Conservation (phyloP, 2,113 vertebrate species). For the Nerophis ophidion region DNA sequence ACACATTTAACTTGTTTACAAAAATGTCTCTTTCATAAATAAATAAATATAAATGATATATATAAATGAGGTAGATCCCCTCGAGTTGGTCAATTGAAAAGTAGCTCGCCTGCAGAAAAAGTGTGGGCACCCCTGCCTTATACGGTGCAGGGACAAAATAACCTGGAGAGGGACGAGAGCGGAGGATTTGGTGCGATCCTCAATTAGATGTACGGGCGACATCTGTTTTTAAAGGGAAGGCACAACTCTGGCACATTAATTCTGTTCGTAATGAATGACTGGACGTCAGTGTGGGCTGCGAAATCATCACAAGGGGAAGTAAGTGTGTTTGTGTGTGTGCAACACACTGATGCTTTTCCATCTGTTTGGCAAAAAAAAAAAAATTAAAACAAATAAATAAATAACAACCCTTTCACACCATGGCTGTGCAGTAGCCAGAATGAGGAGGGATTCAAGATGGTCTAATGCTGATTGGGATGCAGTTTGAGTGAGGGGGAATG, state of each 20-base stretch:
- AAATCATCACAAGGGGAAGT: constrained; percentile 60
- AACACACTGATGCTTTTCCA: constrained; percentile 68
- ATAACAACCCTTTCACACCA: constrained; percentile 29
- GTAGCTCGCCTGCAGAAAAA: too few relatives aligned
- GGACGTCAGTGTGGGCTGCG: constrained; percentile 62
- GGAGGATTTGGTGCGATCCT: constrained; percentile 55
- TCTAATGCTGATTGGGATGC: constrained; percentile 67
- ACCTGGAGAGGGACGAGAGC: constrained; percentile 44
- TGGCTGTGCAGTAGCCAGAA: constrained; percentile 53
- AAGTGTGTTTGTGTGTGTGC: constrained; percentile 55
- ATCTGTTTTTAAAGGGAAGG: constrained; percentile 69
- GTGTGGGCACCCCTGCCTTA: too few relatives aligned
- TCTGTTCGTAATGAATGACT: constrained; percentile 70
- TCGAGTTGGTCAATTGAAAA: too few relatives aligned
- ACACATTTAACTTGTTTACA: too few relatives aligned
- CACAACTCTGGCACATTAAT: constrained; percentile 69
- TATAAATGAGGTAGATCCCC: too few relatives aligned
- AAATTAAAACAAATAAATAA: too few relatives aligned
- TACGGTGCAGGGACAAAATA: constrained; percentile 19
- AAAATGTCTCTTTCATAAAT: too few relatives aligned
- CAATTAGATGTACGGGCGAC: constrained; percentile 65
- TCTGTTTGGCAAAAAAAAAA: constrained; percentile 65
- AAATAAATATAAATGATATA: too few relatives aligned
- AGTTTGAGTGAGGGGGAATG: constrained; percentile 56
- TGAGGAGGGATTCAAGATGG: constrained; percentile 67